Percentiles rank a stretch among this genome's conserved stretches.
Evolutionary conservation across 1,140 invertebrate genomes (phyloP).

Genomic region (Trinorchestia longiramus): DNA sequence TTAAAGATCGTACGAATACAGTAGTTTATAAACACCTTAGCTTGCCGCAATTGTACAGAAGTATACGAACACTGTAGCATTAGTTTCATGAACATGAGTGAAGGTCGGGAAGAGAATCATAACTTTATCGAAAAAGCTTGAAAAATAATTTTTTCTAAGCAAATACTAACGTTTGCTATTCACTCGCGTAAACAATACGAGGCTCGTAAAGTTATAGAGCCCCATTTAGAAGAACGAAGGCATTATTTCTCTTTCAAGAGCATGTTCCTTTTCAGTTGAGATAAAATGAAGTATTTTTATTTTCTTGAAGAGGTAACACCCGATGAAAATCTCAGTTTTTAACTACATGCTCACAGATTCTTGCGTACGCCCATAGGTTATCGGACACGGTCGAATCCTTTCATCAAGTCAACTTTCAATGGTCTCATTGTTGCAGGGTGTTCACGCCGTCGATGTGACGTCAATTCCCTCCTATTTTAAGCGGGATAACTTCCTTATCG

Average conservation of each 20-base stretch:
- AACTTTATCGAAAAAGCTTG: background rate
- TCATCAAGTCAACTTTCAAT: background rate
- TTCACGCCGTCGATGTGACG: background rate
- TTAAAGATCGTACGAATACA: background rate
- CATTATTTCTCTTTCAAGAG: background rate
- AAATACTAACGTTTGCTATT: background rate
- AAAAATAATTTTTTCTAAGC: background rate
- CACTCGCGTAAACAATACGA: too few species aligned
- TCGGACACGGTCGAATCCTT: too few species aligned
- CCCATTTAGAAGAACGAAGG: background rate
- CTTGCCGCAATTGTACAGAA: background rate
- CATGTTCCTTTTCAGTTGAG: background rate
- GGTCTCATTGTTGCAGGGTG: background rate
- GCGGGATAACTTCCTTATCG: background rate
- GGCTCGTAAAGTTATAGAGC: too few species aligned
- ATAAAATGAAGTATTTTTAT: background rate
- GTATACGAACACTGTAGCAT: background rate
- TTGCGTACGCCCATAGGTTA: background rate
- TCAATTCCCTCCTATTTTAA: background rate
- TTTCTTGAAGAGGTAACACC: background rate
- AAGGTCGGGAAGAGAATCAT: background rate
- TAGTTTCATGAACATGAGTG: background rate
- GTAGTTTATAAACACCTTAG: background rate
- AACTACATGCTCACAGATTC: background rate
- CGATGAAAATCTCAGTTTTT: background rate